These are phyloP conservation scores for Hoplias malabaricus DNA, from an alignment of 2,113 vertebrate genomes.

Conservation along the genomic window DNA sequence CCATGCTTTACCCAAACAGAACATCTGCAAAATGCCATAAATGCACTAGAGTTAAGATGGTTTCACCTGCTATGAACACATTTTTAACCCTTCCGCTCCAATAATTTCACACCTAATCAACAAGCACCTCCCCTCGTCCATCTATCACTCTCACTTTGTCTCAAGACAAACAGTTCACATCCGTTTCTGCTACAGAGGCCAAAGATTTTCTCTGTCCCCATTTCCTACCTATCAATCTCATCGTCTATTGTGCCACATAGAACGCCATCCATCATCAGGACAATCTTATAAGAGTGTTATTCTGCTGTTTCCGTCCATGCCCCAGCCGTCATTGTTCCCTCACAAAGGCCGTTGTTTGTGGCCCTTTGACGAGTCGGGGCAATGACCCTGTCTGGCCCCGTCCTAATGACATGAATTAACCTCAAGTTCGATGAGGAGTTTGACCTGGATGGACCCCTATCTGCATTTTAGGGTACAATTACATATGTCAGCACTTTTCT, in stretches of 20 bases:
- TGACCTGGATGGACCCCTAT: neutral
- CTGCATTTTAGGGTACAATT: neutral
- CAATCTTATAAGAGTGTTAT: slow-evolving; percentile 61
- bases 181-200: slow-evolving; percentile 61
- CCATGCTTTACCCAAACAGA: too few relatives aligned
- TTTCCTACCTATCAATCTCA: slow-evolving; percentile 72
- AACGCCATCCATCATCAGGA: slow-evolving; percentile 65
- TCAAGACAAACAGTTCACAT: slow-evolving; percentile 65
- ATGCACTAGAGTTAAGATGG: too few relatives aligned
- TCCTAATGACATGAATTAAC: slow-evolving; percentile 63
- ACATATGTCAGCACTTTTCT: neutral
- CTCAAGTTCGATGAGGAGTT: slow-evolving; percentile 7
- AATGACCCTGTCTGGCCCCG: slow-evolving; percentile 57
- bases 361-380: slow-evolving; percentile 51
- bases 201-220: slow-evolving; percentile 43
- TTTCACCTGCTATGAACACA: too few relatives aligned
- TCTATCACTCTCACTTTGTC: slow-evolving; percentile 60
- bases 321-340: slow-evolving; percentile 55
- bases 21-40: too few relatives aligned
- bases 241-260: slow-evolving; percentile 59
- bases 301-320: slow-evolving; percentile 54
- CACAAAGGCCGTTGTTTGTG: slow-evolving; percentile 58
- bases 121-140: neutral
- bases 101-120: neutral
- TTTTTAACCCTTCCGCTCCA: neutral